Conservation (phyloP, 35 echinoderm and acorn worm species). For the Anneissia japonica region DNA sequence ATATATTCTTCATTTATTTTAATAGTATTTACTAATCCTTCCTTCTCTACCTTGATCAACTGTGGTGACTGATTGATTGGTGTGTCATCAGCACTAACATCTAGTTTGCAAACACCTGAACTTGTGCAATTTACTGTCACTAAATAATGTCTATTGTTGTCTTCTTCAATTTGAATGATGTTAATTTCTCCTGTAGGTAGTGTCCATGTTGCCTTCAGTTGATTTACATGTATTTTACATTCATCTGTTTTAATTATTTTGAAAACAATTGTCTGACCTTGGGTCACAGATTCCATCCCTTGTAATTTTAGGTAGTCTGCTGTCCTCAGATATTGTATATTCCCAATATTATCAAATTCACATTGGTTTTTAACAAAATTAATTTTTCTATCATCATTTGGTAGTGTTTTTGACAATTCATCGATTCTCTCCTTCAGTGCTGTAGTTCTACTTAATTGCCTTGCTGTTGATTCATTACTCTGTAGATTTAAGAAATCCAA, state of each 20-base stretch:
- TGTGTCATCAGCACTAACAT: neutral
- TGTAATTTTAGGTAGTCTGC: neutral
- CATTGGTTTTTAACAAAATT: neutral
- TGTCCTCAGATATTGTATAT: neutral
- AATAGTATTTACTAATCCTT: neutral
- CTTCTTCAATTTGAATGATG: neutral
- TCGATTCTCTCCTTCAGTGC: neutral
- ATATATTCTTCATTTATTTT: neutral
- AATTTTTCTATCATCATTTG: neutral
- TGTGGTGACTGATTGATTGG: neutral
- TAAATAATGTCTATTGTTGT: neutral
- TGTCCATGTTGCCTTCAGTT: neutral
- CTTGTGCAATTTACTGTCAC: neutral
- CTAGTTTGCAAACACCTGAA: neutral
- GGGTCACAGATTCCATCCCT: neutral
- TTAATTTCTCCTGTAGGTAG: neutral
- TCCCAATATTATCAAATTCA: neutral
- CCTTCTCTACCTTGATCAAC: neutral
- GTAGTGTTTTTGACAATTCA: neutral
- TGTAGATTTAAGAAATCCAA: neutral
- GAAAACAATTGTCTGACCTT: neutral
- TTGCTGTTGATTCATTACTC: neutral
- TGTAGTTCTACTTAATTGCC: neutral
- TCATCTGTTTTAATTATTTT: neutral
- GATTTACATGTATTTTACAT: neutral